Evolutionary conservation across 2,888 invertebrate genomes (phyloP), one percentile per base, ranked within the genome.

Genomic region (Leucophenga maculata): DNA sequence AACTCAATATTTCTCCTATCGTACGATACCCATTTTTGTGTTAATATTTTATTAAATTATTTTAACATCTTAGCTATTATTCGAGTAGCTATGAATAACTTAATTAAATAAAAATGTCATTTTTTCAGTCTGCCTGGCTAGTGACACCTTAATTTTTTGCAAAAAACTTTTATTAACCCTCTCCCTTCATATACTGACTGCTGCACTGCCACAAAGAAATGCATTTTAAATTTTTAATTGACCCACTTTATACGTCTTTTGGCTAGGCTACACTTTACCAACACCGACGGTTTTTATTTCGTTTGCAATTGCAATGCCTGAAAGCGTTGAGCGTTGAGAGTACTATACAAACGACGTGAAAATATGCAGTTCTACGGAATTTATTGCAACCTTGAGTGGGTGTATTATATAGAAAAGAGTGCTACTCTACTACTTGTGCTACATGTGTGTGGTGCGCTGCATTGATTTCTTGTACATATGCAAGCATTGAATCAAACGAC

Each of bases 151-250:
- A n/a, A n/a, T n/a, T n/a, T n/a, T n/a, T n/a, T n/a, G n/a, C n/a
- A n/a, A n/a, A n/a, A 26, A 26, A 26, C 26, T 26, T 26, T 4
- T 26, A 3, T 26, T 69, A 22, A 50, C 68, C 18, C 60, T 44
- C n/a, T n/a, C n/a, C n/a, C n/a, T 22, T 31, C 31, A 65, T 54
- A 46, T 13, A 67, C 55, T 31, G 68, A 52, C 71, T 73, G 20
- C 20, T n/a, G 52, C 52, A 52, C 6, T 2, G 60, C n/a, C 31
- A 44, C 60, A 32, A 4, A 60, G 39, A 60, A 16, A 59, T 16
- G 50, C 48, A 20, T 44, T 16, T 46, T 83, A 76, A 76, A 82
- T 79, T 85, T 85, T 84, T 84, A 82, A 83, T 83, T 85, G 84
- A 82, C 77, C 75, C 73, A 73, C 67, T 69, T 67, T 22, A 67